Evolutionary conservation across 2,113 vertebrate species (phyloP).

Genomic region (Malurus elegans): DNA sequence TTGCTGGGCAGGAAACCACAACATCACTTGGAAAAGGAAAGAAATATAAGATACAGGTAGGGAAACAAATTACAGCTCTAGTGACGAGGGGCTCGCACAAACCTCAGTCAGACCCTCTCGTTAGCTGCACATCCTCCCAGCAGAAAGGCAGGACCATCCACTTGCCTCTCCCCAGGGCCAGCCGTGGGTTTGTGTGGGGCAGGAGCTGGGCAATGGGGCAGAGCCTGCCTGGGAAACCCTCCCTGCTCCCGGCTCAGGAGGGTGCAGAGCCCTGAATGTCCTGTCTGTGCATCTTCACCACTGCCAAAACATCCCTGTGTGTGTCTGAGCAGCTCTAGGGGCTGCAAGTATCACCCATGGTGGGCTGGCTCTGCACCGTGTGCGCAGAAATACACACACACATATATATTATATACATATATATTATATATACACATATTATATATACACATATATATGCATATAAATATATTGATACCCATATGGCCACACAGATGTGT

Average conservation of each 20-base stretch:
- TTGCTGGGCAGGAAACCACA: neutral
- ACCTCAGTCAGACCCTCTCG: neutral
- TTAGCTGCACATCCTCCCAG: neutral
- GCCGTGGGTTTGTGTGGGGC: neutral
- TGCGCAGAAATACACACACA: neutral
- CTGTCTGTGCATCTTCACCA: neutral
- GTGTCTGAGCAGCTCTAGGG: neutral
- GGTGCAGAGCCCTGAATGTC: neutral
- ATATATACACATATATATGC: no score
- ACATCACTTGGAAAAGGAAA: neutral
- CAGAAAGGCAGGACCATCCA: neutral
- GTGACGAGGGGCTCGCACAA: neutral
- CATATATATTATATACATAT: neutral
- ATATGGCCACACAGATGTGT: fast-evolving
- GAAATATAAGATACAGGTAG: neutral
- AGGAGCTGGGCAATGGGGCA: neutral
- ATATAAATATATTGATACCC: no score
- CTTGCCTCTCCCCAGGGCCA: neutral
- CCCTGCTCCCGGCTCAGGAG: neutral
- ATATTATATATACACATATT: no score
- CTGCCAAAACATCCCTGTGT: fast-evolving
- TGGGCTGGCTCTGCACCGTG: neutral
- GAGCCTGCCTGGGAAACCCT: fast-evolving
- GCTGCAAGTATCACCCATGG: fast-evolving
- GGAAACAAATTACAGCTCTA: neutral